These are phyloP conservation scores for Neodon shergylaensis DNA, from an alignment of 2,113 vertebrate species.

Conservation along the genomic window DNA sequence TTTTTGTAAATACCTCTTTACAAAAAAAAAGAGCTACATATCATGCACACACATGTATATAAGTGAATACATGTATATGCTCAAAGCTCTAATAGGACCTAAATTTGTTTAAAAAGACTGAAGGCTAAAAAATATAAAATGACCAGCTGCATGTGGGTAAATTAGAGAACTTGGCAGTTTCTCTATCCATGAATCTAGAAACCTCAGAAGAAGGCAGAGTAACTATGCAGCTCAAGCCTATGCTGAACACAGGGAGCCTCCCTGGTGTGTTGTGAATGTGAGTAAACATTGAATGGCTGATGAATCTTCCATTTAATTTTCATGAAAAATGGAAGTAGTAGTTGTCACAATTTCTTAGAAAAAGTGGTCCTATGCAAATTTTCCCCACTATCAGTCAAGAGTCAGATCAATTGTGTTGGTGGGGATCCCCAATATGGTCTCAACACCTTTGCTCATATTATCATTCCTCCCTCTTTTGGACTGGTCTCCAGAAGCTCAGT, in stretches of 20 bases:
- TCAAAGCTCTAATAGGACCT: background rate
- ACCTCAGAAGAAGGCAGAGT: background rate
- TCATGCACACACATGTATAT: background rate
- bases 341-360: background rate
- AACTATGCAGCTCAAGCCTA: background rate
- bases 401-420: too few relatives aligned
- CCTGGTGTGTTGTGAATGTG: background rate
- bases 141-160: background rate
- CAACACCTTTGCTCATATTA: too few relatives aligned
- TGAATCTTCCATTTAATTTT: background rate
- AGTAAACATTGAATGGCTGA: background rate
- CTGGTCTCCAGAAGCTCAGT: too few relatives aligned
- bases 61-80: background rate
- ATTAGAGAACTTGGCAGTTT: background rate
- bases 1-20: too few relatives aligned
- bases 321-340: background rate
- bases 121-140: background rate
- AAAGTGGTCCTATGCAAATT: background rate
- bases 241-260: background rate
- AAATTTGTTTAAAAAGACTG: background rate
- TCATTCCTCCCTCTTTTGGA: too few relatives aligned
- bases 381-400: too few relatives aligned
- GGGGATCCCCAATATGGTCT: too few relatives aligned
- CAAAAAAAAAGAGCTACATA: background rate
- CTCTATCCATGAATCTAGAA: background rate